phyloP scores from a whole-genome alignment of 2,113 vertebrate genomes.

The Chionodraco myersi region DNA sequence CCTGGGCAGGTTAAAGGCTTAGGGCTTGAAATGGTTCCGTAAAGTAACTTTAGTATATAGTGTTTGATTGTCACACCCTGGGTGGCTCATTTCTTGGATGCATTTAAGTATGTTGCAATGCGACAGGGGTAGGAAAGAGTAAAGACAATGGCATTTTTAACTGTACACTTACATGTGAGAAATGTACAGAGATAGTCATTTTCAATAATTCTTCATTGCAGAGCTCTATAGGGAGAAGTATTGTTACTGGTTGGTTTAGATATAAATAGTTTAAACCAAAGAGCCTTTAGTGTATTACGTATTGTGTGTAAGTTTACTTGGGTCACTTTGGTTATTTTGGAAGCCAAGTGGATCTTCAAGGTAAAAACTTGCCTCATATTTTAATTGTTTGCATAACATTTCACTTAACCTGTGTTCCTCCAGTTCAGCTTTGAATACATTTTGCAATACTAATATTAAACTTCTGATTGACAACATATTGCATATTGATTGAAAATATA shows the following conservation, averaged over 20 bases:
- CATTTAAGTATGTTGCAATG: not conserved
- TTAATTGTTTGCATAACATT: not conserved
- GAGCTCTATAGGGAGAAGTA: not conserved
- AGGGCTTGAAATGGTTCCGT: conserved; percentile 46
- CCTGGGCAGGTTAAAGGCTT: conserved; percentile 59
- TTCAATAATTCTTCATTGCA: not conserved
- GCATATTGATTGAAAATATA: not conserved
- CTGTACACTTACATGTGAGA: not conserved
- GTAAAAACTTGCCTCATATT: not conserved
- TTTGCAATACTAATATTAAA: not conserved
- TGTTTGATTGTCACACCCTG: not conserved
- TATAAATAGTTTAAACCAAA: not conserved
- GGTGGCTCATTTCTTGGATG: conserved; percentile 7
- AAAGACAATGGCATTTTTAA: not conserved
- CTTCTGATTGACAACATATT: not conserved
- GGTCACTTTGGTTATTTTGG: not conserved
- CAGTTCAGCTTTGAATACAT: conserved; percentile 17
- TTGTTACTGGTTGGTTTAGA: not conserved
- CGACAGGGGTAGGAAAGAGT: not conserved
- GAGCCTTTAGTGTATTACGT: not conserved
- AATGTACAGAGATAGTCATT: not conserved
- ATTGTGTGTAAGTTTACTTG: no score
- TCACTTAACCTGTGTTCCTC: not conserved
- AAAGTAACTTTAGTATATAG: not conserved
- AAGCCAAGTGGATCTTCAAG: no score